Evolutionary conservation across 2,797 vertebrate species (phyloP), one percentile per base, ranked within the genome.

Genomic region (Sparidentex hasta): DNA sequence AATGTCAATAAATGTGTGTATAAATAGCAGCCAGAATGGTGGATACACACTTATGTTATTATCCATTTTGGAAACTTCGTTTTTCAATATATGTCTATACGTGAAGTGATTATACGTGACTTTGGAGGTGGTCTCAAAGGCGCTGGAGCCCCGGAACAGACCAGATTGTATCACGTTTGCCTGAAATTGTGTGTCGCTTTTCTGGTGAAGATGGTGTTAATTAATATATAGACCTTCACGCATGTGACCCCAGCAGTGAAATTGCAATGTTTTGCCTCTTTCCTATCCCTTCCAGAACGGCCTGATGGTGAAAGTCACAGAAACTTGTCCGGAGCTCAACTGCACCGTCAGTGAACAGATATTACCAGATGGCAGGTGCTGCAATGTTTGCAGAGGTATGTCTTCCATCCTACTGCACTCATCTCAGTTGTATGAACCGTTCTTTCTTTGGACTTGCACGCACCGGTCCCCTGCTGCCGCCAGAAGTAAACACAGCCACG

Each of bases 351-450:
- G 80, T 41, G 97, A 98, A 17, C 97, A 96, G 7, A 91, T 99
- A 78, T 82, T 98, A 72, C 98, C 97, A 0, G 98, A 98, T 82
- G 96, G 96, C 88, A 95, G 96, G 50, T 99, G 98, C 81, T 99
- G 98, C 91, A 96, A 94, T 20, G 97, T 99, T 74, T 99, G 98
- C 79, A 93, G 92, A 97, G 98, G 98, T 99, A 93, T 90, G 95
- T 64, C 51, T 64, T 68, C 12, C 47, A 12, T 29, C 64, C 56
- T 18, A 3, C 11, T 18, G 21, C 51, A 43, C 47, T 77, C 17
- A 52, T 29, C 41, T 64, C 41, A 13, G 44, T 46, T 59, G 18
- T 47, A 51, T 11, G 16, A 78, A 63, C 82, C 71, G 7, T 14
- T 65, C 2, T 54, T 55, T 64, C 43, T n/a, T 23, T 70, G 62